phyloP scores from a whole-genome alignment of 2,888 invertebrate genomes.

The Agrotis segetum region DNA sequence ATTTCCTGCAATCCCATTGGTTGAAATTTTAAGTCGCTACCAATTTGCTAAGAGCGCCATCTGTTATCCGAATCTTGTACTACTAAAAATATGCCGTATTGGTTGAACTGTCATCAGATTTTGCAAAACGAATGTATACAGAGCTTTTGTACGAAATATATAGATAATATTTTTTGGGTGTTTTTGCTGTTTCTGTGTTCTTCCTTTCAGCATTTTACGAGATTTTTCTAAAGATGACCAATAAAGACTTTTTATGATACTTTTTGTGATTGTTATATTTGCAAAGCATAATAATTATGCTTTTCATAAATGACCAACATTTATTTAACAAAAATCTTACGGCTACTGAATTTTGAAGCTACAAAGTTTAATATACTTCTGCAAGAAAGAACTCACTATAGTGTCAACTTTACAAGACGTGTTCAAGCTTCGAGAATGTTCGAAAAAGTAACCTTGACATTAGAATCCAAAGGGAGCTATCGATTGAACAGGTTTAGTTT shows the following conservation, averaged over 20 bases:
- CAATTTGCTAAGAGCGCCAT: constrained; percentile 35
- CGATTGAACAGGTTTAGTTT: no score
- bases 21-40: not conserved
- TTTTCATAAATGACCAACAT: no score
- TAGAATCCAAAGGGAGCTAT: no score
- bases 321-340: no score
- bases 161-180: constrained; percentile 23
- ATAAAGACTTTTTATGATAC: not conserved
- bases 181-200: constrained; percentile 31
- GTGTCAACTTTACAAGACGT: no score
- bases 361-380: no score
- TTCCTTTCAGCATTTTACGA: constrained; percentile 38
- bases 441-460: no score
- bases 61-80: constrained; percentile 10
- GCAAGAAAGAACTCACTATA: no score
- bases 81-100: constrained; percentile 44
- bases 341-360: no score
- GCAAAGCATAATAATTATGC: no score
- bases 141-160: constrained; percentile 27
- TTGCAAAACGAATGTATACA: constrained; percentile 51
- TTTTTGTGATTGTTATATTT: no score
- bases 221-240: not conserved
- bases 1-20: not conserved
- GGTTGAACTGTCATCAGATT: constrained; percentile 26
- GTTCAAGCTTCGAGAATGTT: no score